phyloP scores from a whole-genome alignment of 2,888 invertebrate genomes.

The Trachelus iudaicus region DNA sequence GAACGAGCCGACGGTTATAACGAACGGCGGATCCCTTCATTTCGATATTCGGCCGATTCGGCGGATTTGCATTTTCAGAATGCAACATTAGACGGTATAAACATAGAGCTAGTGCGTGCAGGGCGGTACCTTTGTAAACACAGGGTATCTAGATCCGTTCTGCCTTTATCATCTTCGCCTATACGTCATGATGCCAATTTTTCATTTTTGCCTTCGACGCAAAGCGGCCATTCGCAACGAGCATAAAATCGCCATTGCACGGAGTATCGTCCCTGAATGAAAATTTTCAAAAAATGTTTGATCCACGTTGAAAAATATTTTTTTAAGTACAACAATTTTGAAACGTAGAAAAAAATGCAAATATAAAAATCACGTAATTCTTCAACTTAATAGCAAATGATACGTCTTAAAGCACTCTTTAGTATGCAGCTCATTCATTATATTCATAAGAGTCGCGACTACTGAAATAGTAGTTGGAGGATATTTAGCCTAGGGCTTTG shows the following conservation, averaged over 20 bases:
- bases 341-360: too few species aligned
- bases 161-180: conserved; percentile 45
- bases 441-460: background rate
- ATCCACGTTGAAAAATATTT: background rate
- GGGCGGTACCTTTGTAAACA: conserved; percentile 52
- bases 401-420: background rate
- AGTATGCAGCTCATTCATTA: background rate
- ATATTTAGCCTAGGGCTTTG: background rate
- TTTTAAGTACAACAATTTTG: too few species aligned
- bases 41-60: conserved; percentile 52
- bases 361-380: background rate
- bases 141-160: conserved; percentile 55
- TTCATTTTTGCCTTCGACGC: conserved; percentile 33
- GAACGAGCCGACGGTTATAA: conserved; percentile 27
- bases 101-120: conserved; percentile 49
- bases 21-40: conserved; percentile 40
- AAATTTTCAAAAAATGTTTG: background rate
- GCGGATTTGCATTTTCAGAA: conserved; percentile 57
- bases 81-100: conserved; percentile 51
- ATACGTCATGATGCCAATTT: conserved; percentile 31
- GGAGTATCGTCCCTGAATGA: background rate
- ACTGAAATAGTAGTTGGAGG: background rate
- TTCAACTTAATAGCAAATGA: background rate
- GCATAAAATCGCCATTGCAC: background rate
- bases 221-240: background rate